Evolutionary conservation across 2,113 vertebrate species (phyloP).

Genomic region (Caracal caracal): DNA sequence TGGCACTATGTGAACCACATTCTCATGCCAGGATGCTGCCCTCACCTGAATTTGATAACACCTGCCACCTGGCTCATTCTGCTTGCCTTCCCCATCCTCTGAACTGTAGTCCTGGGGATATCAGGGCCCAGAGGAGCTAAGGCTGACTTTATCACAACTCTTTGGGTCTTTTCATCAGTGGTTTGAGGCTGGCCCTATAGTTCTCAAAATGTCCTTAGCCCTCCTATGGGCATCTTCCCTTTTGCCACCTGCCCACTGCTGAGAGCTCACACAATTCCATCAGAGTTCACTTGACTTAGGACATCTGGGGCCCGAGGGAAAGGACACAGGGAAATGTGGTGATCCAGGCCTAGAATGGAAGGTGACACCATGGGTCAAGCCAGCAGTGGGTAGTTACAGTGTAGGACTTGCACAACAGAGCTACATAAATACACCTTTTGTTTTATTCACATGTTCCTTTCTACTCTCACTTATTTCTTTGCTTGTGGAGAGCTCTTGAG

Average conservation of each 20-base stretch:
- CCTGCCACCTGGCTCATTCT: not conserved
- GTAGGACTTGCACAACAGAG: not conserved
- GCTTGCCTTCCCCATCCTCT: not conserved
- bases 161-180: not conserved
- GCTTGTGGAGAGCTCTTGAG: slow-evolving; percentile 64
- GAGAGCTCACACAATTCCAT: not conserved
- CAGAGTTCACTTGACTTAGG: not conserved
- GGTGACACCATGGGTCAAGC: not conserved
- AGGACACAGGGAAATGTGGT: not conserved
- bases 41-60: not conserved
- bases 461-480: slow-evolving; percentile 30
- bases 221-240: not conserved
- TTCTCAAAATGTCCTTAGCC: not conserved
- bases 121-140: not conserved
- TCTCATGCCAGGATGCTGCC: not conserved
- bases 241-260: not conserved
- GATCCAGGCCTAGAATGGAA: not conserved
- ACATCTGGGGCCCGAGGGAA: not conserved
- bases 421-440: slow-evolving; percentile 33
- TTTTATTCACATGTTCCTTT: slow-evolving; percentile 62
- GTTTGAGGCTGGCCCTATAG: not conserved
- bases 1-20: not conserved
- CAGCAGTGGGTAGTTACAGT: not conserved
- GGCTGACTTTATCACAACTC: not conserved
- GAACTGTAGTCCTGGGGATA: not conserved